Evolutionary conservation across 2,797 vertebrate species (phyloP).

Genomic region (Sparus aurata): DNA sequence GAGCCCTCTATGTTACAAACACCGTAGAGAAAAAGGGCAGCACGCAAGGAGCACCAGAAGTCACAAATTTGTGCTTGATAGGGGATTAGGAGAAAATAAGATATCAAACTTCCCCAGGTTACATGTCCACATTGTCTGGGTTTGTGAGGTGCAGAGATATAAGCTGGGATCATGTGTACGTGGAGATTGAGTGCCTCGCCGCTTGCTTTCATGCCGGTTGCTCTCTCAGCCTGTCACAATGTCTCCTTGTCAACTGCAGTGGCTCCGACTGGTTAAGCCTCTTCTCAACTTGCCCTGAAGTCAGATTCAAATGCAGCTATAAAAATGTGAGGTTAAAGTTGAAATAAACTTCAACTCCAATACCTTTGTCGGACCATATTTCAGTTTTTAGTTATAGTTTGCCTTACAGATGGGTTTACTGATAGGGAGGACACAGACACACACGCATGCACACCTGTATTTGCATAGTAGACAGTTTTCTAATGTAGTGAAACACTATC

Average conservation of each 20-base stretch:
- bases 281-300: constrained; percentile 30
- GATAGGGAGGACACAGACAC: neutral
- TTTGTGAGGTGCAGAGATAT: constrained; percentile 36
- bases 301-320: constrained; percentile 28
- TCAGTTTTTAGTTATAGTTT: neutral
- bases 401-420: constrained; percentile 29
- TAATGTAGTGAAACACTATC: constrained; percentile 31
- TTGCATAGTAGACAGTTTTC: constrained; percentile 2
- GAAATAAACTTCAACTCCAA: constrained; percentile 14
- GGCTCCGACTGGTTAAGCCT: constrained; percentile 23
- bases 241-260: constrained; percentile 48
- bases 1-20: neutral
- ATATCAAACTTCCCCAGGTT: constrained; percentile 41
- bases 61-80: constrained; percentile 42
- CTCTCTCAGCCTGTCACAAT: constrained; percentile 51
- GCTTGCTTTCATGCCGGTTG: constrained; percentile 52
- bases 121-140: constrained; percentile 37
- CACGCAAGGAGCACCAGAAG: constrained; percentile 2
- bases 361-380: neutral
- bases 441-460: neutral
- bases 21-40: neutral
- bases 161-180: constrained; percentile 49
- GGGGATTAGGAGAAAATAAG: constrained; percentile 39
- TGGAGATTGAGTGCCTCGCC: constrained; percentile 28
- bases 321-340: constrained; percentile 31